phyloP scores from a whole-genome alignment of 2,797 vertebrate genomes.

The Eulemur coronatus region DNA sequence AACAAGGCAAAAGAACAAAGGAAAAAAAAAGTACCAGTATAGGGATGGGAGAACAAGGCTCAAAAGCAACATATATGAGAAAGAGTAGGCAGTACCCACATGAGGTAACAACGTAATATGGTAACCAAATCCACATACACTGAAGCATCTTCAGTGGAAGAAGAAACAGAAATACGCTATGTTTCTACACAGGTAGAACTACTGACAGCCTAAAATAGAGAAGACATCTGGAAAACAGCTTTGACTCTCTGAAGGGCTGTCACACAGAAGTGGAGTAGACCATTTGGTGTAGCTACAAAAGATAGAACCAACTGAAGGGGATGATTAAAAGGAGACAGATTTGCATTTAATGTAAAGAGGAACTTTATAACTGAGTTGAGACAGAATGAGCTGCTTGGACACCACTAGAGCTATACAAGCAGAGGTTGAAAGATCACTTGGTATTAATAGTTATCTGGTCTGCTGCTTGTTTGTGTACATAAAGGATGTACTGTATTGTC shows the following conservation, averaged over 20 bases:
- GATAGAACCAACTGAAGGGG: background rate
- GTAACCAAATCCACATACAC: background rate
- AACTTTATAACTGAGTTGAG: background rate
- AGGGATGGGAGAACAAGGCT: background rate
- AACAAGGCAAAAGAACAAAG: background rate
- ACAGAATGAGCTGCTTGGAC: background rate
- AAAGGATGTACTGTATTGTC: background rate
- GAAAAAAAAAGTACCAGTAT: background rate
- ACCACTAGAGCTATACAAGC: background rate
- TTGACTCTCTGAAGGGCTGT: background rate
- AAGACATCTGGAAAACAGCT: background rate
- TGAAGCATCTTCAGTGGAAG: background rate
- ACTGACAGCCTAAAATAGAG: background rate
- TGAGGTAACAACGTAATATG: background rate
- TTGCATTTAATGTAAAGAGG: background rate
- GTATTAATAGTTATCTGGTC: background rate
- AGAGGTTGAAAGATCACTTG: background rate
- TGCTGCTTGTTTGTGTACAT: background rate
- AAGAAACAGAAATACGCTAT: background rate
- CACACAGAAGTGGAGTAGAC: background rate
- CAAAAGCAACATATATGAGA: background rate
- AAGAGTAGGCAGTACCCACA: background rate
- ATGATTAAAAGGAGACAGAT: background rate
- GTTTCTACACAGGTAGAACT: background rate
- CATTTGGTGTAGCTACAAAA: background rate